Percentiles rank a stretch among this genome's conserved stretches.
Evolutionary conservation across 1,140 invertebrate genomes (phyloP).

Genomic region (Penaeus japonicus): DNA sequence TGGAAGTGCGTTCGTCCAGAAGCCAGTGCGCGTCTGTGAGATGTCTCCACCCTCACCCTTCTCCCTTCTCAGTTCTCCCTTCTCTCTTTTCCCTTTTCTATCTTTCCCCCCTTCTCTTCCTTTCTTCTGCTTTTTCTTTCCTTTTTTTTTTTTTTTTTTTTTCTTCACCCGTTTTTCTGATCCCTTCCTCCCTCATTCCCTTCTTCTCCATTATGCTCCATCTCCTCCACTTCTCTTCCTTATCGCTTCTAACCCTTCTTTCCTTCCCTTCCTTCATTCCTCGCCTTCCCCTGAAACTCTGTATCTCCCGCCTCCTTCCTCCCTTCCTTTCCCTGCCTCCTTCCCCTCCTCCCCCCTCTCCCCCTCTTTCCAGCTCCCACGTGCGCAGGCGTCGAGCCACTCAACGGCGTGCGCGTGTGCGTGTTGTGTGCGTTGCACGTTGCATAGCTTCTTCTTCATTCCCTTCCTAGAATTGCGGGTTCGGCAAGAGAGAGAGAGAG

Average conservation of each 20-base stretch:
- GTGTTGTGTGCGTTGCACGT: too few relatives aligned
- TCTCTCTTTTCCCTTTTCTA: not conserved
- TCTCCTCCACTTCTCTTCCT: not conserved
- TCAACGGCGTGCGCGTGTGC: too few relatives aligned
- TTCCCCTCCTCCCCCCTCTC: not conserved
- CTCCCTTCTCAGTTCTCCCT: not conserved
- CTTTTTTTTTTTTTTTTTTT: not conserved
- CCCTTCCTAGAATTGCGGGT: not conserved
- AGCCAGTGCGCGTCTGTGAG: too few relatives aligned
- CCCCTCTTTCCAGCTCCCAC: not conserved
- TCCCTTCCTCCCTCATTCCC: not conserved
- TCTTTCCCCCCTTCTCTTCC: not conserved
- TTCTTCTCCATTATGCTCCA: not conserved
- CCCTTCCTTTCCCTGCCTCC: not conserved
- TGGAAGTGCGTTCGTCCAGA: too few relatives aligned
- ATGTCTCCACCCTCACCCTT: not conserved
- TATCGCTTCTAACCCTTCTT: not conserved
- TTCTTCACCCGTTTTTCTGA: not conserved
- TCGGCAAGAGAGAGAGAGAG: not conserved
- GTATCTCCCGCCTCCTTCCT: not conserved
- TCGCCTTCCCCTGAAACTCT: not conserved
- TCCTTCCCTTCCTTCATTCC: not conserved
- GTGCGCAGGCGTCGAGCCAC: not conserved
- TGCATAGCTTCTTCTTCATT: not conserved
- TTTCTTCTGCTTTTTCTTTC: not conserved